Conservation (phyloP, 2,888 invertebrate genomes). For the Callyntrura guangdongensis region DNA sequence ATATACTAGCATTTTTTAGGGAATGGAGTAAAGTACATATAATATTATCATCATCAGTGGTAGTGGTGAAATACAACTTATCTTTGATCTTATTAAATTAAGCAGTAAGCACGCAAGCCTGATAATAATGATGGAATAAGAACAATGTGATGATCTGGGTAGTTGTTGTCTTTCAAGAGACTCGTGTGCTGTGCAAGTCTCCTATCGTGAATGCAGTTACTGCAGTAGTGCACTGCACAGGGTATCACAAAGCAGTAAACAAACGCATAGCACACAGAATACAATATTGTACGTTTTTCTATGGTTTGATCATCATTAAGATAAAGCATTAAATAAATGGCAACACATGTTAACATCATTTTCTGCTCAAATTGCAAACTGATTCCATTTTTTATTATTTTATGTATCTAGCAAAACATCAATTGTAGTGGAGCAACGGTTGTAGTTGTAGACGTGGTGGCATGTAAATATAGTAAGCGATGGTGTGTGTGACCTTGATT, state of each 20-base stretch:
- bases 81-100: slow-evolving; percentile 7
- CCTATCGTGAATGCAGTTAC: too few species aligned
- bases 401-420: neutral
- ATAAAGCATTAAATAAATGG: slow-evolving; percentile 54
- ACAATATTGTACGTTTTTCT: neutral
- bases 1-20: neutral
- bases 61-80: neutral
- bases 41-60: neutral
- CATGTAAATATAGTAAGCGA: neutral
- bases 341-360: slow-evolving; percentile 51
- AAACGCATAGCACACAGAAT: neutral
- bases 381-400: slow-evolving; percentile 20
- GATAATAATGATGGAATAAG: slow-evolving; percentile 17
- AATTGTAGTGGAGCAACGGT: neutral
- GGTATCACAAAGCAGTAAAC: neutral
- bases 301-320: slow-evolving; percentile 49
- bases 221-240: neutral
- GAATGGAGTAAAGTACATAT: neutral
- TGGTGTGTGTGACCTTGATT: slow-evolving; percentile 35
- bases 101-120: slow-evolving; percentile 11
- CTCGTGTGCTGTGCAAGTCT: neutral
- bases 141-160: slow-evolving; percentile 17
- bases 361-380: slow-evolving; percentile 50
- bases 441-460: neutral
- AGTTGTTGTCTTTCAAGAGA: neutral